Evolutionary conservation across 2,888 invertebrate genomes (phyloP).

Genomic region (Iphiclides podalirius): DNA sequence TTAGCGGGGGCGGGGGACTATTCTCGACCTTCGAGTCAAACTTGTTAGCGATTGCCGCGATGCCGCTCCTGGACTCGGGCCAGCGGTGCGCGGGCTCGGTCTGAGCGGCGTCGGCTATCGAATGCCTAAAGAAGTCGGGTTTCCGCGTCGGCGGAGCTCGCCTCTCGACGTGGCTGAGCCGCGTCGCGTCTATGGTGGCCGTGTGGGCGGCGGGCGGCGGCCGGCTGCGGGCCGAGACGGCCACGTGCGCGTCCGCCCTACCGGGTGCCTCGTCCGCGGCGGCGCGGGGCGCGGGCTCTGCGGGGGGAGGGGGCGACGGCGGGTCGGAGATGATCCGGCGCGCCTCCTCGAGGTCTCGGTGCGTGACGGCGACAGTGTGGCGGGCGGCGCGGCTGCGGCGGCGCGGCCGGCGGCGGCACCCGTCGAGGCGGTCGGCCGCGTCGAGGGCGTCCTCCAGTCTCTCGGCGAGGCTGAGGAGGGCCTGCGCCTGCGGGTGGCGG

Average conservation of each 20-base stretch:
- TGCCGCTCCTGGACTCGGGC: conserved; percentile 50
- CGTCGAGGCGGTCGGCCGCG: conserved; percentile 62
- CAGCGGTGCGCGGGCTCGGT: conserved; percentile 41
- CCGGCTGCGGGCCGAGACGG: conserved; percentile 39
- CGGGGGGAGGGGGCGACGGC: conserved; percentile 47
- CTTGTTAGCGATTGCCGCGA: conserved; percentile 65
- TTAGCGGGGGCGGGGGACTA: conserved; percentile 38
- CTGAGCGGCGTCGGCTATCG: conserved; percentile 51
- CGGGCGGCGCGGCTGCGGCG: conserved; percentile 83
- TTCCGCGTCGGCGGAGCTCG: conserved; percentile 46
- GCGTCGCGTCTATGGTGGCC: conserved; percentile 34
- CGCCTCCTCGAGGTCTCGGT: conserved; percentile 89
- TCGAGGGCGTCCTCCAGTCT: conserved; percentile 82
- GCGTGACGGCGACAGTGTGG: conserved; percentile 91
- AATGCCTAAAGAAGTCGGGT: conserved; percentile 65
- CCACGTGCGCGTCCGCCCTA: conserved; percentile 41
- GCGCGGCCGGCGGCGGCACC: conserved; percentile 64
- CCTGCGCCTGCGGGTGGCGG: conserved; percentile 75
- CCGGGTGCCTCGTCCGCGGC: conserved; percentile 47
- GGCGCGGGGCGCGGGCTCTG: conserved; percentile 50
- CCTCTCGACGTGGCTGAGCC: conserved; percentile 42
- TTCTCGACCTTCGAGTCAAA: conserved; percentile 54
- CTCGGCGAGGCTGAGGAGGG: conserved; percentile 84
- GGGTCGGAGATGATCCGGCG: conserved; percentile 84
- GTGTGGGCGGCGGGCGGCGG: conserved; percentile 48